A percentile compares a stretch with the other conserved stretches of the same genome.
phyloP scores from a whole-genome alignment of 1,140 invertebrate genomes.

The Heliconius congener region DNA sequence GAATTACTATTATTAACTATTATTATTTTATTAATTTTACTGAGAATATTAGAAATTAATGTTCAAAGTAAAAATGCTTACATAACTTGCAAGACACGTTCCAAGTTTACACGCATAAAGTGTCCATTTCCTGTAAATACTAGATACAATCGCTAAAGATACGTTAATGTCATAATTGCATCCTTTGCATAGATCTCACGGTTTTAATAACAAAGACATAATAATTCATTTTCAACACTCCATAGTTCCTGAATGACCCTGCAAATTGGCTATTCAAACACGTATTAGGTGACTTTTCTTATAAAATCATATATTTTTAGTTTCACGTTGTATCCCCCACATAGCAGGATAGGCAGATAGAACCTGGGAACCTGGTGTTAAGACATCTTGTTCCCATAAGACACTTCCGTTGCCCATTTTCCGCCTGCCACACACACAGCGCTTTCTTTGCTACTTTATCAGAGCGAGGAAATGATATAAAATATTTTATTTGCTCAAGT shows the following conservation, averaged over 20 bases:
- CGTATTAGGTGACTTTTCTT: background rate
- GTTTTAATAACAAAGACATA: conserved; percentile 29
- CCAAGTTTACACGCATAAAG: conserved; percentile 21
- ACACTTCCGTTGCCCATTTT: too few species aligned
- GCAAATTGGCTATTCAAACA: background rate
- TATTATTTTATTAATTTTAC: too few species aligned
- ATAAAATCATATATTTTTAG: background rate
- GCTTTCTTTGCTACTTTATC: too few species aligned
- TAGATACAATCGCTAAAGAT: conserved; percentile 40
- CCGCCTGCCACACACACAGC: too few species aligned
- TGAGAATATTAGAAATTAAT: too few species aligned
- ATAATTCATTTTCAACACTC: conserved; percentile 8
- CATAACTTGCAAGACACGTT: conserved; percentile 14
- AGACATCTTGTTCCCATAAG: too few species aligned
- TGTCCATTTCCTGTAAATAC: conserved; percentile 17
- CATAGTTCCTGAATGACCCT: background rate
- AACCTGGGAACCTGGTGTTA: too few species aligned
- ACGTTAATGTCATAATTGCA: conserved; percentile 55
- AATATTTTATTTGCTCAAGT: too few species aligned
- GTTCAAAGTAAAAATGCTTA: conserved; percentile 16
- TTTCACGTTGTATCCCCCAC: too few species aligned
- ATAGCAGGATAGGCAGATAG: too few species aligned
- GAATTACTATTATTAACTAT: too few species aligned
- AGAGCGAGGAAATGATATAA: too few species aligned
- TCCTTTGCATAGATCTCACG: conserved; percentile 34